Evolutionary conservation across 2,113 vertebrate genomes (phyloP).

Genomic region (Tapirus terrestris): DNA sequence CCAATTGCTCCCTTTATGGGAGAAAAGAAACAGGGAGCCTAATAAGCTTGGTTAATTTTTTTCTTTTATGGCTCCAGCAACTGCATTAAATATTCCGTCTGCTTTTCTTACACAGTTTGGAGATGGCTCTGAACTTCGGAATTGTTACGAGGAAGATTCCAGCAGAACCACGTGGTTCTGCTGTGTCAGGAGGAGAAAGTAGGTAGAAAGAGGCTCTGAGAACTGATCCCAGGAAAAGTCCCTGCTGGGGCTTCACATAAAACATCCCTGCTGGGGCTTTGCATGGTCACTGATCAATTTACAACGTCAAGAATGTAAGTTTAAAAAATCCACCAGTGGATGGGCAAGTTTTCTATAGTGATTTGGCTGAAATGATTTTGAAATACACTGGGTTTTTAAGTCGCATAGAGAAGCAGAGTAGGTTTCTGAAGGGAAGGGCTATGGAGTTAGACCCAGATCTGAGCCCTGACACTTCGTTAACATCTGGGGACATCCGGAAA

Average conservation of each 20-base stretch:
- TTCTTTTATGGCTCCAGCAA: conserved; percentile 70
- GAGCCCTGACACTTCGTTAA: neutral
- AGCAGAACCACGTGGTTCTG: neutral
- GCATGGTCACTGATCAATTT: neutral
- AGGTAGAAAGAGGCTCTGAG: neutral
- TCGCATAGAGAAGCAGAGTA: neutral
- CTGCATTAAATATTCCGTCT: conserved; percentile 70
- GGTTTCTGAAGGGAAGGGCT: neutral
- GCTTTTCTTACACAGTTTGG: conserved; percentile 51
- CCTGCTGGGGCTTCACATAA: neutral
- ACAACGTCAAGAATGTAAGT: neutral
- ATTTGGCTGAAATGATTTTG: neutral
- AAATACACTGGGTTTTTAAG: neutral
- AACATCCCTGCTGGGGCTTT: neutral
- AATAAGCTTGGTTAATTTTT: conserved; percentile 80
- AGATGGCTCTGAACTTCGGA: neutral
- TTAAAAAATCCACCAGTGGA: neutral
- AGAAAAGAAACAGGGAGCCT: conserved; percentile 70
- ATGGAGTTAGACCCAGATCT: neutral
- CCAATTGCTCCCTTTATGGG: conserved; percentile 74
- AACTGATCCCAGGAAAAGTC: neutral
- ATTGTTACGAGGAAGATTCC: neutral
- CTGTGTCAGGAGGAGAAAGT: no score
- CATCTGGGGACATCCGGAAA: neutral
- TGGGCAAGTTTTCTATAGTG: neutral